Evolutionary conservation across 2,797 vertebrate species (phyloP).

Genomic region (Trichosurus vulpecula): DNA sequence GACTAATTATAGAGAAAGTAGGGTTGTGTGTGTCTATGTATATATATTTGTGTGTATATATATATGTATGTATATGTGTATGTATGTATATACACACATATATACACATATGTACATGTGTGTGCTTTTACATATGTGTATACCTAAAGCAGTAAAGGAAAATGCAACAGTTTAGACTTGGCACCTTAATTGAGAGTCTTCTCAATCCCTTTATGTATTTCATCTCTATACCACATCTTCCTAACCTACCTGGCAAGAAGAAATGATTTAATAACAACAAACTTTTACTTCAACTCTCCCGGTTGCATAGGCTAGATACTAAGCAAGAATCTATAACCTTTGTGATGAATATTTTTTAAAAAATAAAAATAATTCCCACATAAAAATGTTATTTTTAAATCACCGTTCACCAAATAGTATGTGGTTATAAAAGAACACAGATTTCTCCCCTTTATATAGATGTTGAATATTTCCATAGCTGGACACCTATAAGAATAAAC

Average conservation of each 20-base stretch:
- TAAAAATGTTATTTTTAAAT: neutral
- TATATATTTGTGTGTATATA: no score
- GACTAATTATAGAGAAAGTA: neutral
- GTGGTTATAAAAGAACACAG: neutral
- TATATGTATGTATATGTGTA: no score
- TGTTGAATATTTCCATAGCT: neutral
- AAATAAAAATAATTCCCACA: neutral
- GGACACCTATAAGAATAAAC: neutral
- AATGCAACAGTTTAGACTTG: neutral
- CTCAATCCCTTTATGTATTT: slow-evolving; percentile 31
- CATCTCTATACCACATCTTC: slow-evolving; percentile 23
- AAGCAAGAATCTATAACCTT: neutral
- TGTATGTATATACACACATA: no score
- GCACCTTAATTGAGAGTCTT: neutral
- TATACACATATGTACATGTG: neutral
- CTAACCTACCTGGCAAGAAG: neutral
- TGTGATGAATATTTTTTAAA: slow-evolving; percentile 16
- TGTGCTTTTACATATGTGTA: neutral
- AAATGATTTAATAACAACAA: neutral
- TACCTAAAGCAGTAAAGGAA: neutral
- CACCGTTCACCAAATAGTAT: neutral
- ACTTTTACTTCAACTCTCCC: neutral
- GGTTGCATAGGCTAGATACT: neutral
- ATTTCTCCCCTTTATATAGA: neutral
- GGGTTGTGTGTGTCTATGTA: no score